These are phyloP conservation scores for Heliconius eleuchia DNA, from an alignment of 1,140 invertebrate genomes.

Conservation along the genomic window DNA sequence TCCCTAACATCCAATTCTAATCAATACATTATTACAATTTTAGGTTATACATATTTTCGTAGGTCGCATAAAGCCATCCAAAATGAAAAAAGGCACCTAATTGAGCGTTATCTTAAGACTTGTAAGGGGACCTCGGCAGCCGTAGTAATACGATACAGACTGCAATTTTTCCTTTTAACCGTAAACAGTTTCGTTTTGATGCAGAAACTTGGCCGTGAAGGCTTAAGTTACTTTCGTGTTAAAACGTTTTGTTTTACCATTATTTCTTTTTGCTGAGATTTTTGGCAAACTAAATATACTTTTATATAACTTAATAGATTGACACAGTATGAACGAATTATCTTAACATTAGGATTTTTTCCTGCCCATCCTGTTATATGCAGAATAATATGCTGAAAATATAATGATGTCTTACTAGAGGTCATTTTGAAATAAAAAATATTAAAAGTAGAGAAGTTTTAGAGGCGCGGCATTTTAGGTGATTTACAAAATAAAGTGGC, in stretches of 20 bases:
- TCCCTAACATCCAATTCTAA: background rate
- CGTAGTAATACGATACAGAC: constrained; percentile 54
- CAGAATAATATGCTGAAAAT: no score
- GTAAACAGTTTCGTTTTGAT: constrained; percentile 62
- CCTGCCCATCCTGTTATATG: no score
- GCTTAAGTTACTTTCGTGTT: constrained; percentile 59
- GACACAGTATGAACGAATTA: no score
- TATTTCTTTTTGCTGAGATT: constrained; percentile 31
- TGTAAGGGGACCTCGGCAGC: constrained; percentile 50
- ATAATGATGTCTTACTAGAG: no score
- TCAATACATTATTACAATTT: background rate
- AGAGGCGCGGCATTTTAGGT: background rate
- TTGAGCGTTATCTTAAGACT: constrained; percentile 53
- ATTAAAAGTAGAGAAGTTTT: no score
- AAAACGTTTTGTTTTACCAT: constrained; percentile 35
- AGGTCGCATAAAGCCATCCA: constrained; percentile 40
- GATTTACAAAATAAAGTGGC: background rate
- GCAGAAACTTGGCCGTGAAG: constrained; percentile 45
- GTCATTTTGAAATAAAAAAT: no score
- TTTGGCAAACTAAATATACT: constrained; percentile 7
- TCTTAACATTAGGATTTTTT: no score
- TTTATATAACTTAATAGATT: no score
- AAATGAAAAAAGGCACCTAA: constrained; percentile 47
- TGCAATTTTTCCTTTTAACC: constrained; percentile 53
- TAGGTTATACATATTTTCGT: background rate